Percentiles rank a stretch among this genome's conserved stretches.
phyloP scores from a whole-genome alignment of 1,140 invertebrate species.

The Neuroterus valhalla region DNA sequence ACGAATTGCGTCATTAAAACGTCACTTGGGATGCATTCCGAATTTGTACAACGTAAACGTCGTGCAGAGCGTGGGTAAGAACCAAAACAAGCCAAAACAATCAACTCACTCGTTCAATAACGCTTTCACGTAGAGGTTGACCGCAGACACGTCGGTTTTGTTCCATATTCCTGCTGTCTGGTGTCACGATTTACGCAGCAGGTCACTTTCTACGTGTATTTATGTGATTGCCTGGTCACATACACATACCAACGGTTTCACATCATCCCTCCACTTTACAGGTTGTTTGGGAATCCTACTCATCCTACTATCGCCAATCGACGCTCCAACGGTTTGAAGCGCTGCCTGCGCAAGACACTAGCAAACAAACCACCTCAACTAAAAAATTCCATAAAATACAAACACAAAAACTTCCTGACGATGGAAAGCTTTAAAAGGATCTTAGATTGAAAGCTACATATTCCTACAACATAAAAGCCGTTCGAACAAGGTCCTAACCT shows the following conservation, averaged over 20 bases:
- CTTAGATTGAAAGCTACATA: no score
- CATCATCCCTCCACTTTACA: background rate
- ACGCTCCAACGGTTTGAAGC: background rate
- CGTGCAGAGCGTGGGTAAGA: background rate
- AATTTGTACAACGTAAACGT: background rate
- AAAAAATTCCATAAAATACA: no score
- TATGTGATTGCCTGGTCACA: constrained; percentile 17
- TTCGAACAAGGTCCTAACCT: no score
- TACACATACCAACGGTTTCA: constrained; percentile 31
- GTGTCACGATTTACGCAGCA: constrained; percentile 13
- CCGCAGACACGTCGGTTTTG: background rate
- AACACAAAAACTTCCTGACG: no score
- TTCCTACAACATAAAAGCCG: no score
- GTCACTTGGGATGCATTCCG: background rate
- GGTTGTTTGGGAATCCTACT: background rate
- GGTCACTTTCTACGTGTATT: background rate
- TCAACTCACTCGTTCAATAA: constrained; percentile 23
- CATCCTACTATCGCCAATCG: background rate
- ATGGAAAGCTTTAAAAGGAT: no score
- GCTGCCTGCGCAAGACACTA: background rate
- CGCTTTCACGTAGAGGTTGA: constrained; percentile 5
- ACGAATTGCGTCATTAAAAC: background rate
- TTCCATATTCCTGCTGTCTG: background rate
- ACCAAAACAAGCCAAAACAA: constrained; percentile 20
- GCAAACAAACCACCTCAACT: no score